Conservation (phyloP, 1,140 invertebrate genomes). For the Hyles vespertilio region DNA sequence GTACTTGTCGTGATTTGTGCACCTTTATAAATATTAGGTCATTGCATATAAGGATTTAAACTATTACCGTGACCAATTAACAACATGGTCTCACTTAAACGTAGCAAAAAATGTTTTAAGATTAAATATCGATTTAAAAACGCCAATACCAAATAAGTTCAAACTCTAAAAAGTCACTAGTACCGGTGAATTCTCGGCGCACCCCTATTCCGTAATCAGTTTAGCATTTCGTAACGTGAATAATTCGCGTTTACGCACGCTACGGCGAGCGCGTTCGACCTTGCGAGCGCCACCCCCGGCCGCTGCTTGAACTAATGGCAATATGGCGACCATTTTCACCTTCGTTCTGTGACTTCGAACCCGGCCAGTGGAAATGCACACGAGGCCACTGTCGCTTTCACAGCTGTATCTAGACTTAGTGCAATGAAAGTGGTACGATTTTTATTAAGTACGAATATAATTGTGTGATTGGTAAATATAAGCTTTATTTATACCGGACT, state of each 20-base stretch:
- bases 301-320: conserved; percentile 17
- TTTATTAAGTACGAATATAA: too few species aligned
- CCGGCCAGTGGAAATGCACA: conserved; percentile 27
- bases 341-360: conserved; percentile 14
- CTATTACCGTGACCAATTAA: too few species aligned
- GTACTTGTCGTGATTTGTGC: too few species aligned
- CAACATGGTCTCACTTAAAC: too few species aligned
- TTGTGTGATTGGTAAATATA: too few species aligned
- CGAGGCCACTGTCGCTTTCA: conserved; percentile 50
- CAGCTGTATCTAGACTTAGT: conserved; percentile 1
- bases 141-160: too few species aligned
- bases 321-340: conserved; percentile 25
- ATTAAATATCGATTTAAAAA: too few species aligned
- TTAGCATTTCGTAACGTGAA: conserved; percentile 43
- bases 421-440: background rate
- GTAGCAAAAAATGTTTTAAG: too few species aligned
- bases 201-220: conserved; percentile 32
- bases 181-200: background rate
- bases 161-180: too few species aligned
- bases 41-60: too few species aligned
- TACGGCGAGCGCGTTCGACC: conserved; percentile 32
- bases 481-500: too few species aligned
- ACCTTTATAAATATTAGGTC: too few species aligned
- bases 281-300: conserved; percentile 41
- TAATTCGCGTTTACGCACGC: conserved; percentile 29